Evolutionary conservation across 2,797 vertebrate genomes (phyloP).

Genomic region (Fistularia commersonii): DNA sequence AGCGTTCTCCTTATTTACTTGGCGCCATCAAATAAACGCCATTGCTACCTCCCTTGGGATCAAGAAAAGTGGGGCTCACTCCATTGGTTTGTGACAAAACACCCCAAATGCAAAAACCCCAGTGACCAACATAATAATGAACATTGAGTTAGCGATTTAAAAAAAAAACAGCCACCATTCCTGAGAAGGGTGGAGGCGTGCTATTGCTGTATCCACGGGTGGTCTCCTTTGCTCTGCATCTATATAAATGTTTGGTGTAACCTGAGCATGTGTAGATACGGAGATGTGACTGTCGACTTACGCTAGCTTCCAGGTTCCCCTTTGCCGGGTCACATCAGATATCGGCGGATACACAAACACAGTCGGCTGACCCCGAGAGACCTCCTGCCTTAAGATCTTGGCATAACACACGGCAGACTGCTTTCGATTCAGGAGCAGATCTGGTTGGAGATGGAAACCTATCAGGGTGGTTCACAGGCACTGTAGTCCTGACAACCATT

Average conservation of each 20-base stretch:
- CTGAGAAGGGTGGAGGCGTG: slow-evolving; percentile 53
- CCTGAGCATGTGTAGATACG: slow-evolving; percentile 10
- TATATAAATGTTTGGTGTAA: slow-evolving; percentile 13
- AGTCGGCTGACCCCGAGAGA: slow-evolving; percentile 6
- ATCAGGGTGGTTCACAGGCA: slow-evolving; percentile 10
- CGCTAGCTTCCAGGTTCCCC: slow-evolving; percentile 10
- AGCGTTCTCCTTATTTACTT: no score
- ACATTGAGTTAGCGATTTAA: background rate
- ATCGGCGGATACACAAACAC: slow-evolving; percentile 21
- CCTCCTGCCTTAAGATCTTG: background rate
- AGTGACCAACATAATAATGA: background rate
- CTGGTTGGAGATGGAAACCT: slow-evolving; percentile 16
- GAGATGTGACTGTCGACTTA: slow-evolving; percentile 27
- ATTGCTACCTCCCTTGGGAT: no score
- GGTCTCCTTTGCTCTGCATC: slow-evolving; percentile 31
- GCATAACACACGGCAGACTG: slow-evolving; percentile 1
- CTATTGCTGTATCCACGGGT: slow-evolving; percentile 48
- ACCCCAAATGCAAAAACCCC: background rate
- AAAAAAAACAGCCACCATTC: slow-evolving; percentile 41
- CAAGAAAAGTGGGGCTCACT: no score
- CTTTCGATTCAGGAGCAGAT: slow-evolving; percentile 16
- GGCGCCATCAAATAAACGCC: no score
- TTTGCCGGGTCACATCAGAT: slow-evolving; percentile 24
- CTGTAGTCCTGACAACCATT: slow-evolving; percentile 4
- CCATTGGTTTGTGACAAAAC: background rate